Evolutionary conservation across 2,888 invertebrate genomes (phyloP).

Genomic region (Melanostoma scalare): DNA sequence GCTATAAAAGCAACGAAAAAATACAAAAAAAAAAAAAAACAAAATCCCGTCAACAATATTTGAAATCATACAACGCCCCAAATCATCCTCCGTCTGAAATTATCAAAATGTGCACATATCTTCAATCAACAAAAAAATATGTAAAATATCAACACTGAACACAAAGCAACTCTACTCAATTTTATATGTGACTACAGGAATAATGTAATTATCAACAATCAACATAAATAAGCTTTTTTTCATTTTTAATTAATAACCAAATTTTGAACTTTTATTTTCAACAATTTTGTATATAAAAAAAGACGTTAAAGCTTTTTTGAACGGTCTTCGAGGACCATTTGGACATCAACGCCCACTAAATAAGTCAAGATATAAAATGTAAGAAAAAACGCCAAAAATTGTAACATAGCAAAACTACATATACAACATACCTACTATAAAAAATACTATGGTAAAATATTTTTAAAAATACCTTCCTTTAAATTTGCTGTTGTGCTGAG

Average conservation of each 20-base stretch:
- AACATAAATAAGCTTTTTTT: conserved; percentile 26
- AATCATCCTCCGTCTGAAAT: conserved; percentile 68
- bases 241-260: conserved; percentile 5
- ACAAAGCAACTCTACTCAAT: conserved; percentile 41
- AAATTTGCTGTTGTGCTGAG: conserved; percentile 45
- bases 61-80: conserved; percentile 47
- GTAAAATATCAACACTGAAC: conserved; percentile 68
- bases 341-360: conserved; percentile 61
- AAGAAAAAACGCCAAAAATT: conserved; percentile 76
- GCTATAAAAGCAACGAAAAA: conserved; percentile 20
- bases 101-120: conserved; percentile 75
- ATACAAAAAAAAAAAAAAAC: conserved; percentile 71
- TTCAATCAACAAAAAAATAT: conserved; percentile 79
- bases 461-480: background rate
- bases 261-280: conserved; percentile 8
- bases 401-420: conserved; percentile 2
- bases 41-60: conserved; percentile 70
- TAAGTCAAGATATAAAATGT: conserved; percentile 46
- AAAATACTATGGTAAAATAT: background rate
- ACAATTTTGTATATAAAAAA: conserved; percentile 41
- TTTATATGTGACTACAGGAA: conserved; percentile 43
- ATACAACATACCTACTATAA: background rate
- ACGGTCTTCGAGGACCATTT: conserved; percentile 65
- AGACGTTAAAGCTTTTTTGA: conserved; percentile 44
- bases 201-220: conserved; percentile 46